Conservation (phyloP, 2,797 vertebrate genomes). For the Typhlichthys eigenmanni region DNA sequence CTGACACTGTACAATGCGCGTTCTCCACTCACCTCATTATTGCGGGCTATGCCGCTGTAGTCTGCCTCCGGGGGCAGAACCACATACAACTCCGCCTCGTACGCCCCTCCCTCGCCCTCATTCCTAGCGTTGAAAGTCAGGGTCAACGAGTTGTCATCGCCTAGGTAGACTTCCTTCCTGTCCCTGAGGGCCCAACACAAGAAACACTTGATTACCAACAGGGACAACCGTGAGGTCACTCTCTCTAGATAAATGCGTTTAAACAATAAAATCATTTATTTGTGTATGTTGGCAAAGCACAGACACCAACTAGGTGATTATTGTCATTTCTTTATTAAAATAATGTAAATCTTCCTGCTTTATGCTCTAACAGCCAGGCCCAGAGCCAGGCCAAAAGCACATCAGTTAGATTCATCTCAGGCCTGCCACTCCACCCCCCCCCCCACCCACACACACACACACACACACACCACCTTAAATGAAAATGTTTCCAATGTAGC, state of each 20-base stretch:
- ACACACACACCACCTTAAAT: constrained; percentile 14
- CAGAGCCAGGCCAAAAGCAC: constrained; percentile 24
- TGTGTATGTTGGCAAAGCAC: constrained; percentile 5
- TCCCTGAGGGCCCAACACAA: constrained; percentile 70
- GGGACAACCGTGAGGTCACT: constrained; percentile 12
- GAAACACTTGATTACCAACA: constrained; percentile 22
- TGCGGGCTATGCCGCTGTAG: constrained; percentile 88
- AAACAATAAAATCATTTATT: constrained; percentile 4
- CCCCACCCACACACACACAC: not conserved
- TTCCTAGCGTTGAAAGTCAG: constrained; percentile 87
- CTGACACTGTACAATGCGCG: too few species aligned
- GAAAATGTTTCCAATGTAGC: constrained; percentile 44
- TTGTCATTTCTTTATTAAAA: constrained; percentile 19
- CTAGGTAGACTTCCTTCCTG: constrained; percentile 83
- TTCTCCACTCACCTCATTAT: constrained; percentile 82
- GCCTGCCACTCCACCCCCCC: constrained; percentile 6
- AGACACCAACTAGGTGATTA: constrained; percentile 2
- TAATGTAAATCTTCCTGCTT: constrained; percentile 3
- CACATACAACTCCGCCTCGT: constrained; percentile 90
- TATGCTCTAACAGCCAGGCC: constrained; percentile 10
- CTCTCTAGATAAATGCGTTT: constrained; percentile 15
- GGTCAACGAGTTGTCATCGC: constrained; percentile 87
- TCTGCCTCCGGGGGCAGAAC: constrained; percentile 87
- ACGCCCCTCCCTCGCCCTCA: constrained; percentile 89
- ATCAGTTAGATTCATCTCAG: constrained; percentile 34